Evolutionary conservation across 2,888 invertebrate genomes (phyloP), one percentile per base, ranked within the genome.

Genomic region (Nemotelus pantherinus): DNA sequence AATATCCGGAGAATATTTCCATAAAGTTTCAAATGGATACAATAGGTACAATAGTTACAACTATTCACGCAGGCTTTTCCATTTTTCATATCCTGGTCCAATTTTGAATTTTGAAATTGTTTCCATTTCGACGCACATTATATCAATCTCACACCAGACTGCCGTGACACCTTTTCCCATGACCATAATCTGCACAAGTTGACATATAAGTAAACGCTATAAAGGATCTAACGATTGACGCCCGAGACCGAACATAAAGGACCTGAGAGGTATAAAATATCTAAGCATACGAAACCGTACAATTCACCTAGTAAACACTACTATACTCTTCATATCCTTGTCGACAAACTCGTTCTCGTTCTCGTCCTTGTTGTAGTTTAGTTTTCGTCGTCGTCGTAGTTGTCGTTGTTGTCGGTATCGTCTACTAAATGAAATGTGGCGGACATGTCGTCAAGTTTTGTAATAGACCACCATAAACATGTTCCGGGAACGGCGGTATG

Each of bases 401-500:
- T 4, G 44, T 65, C 47, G 65, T 65, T 47, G 76, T 79, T 71
- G 77, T 77, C 76, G 7, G 7, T 6, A 47, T 65, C 65, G 79
- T 79, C 76, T 76, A 77, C 78, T 78, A 79, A 79, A 79, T 79
- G 79, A 79, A 79, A 79, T 79, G 79, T 78, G 79, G 78, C 78
- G 77, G 78, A 79, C 78, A 79, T 78, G 79, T 79, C 78, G 79
- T 79, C 79, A 79, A 78, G 78, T 78, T 78, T 78, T 78, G 78
- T 79, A 78, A 79, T 79, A 79, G 78, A 78, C 79, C 74, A 78
- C 77, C 75, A 77, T 77, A 77, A 77, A 79, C 77, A 79, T 64
- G 76, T 76, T 76, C 41, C 45, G 72, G 41, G 70, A 43, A 55
- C 7, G 55, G 53, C 9, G 65, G 45, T n/a, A 47, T n/a, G 25